Percentiles rank a stretch among this genome's conserved stretches.
phyloP scores from a whole-genome alignment of 2,888 invertebrate genomes.

The Pterostichus niger region DNA sequence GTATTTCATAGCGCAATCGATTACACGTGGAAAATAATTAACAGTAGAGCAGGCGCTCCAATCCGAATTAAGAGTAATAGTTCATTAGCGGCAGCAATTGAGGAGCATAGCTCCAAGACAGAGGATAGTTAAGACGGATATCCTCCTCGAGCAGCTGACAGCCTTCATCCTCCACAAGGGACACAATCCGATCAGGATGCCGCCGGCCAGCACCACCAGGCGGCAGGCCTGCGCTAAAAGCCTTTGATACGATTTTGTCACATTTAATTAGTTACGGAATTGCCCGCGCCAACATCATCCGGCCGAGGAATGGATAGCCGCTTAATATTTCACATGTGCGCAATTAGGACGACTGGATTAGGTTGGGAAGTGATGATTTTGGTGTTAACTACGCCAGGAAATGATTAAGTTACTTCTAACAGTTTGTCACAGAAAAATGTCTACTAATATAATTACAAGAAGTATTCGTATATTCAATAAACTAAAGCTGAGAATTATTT shows the following conservation, averaged over 20 bases:
- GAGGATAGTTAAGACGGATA: constrained; percentile 1
- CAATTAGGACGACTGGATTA: constrained; percentile 24
- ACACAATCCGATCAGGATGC: constrained; percentile 34
- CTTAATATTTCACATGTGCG: constrained; percentile 51
- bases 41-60: constrained; percentile 21
- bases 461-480: no score
- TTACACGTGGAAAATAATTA: constrained; percentile 26
- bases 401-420: neutral
- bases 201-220: neutral
- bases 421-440: no score
- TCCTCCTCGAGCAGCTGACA: constrained; percentile 12
- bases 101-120: neutral
- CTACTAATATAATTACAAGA: no score
- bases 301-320: constrained; percentile 16
- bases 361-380: neutral
- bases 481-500: no score
- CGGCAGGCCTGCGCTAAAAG: constrained; percentile 28
- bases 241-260: constrained; percentile 62
- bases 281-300: constrained; percentile 1
- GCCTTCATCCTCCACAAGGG: neutral
- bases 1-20: neutral
- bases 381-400: neutral
- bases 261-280: constrained; percentile 60
- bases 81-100: constrained; percentile 51
- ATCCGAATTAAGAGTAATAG: constrained; percentile 54